These are phyloP conservation scores for Erythrolamprus reginae DNA, from an alignment of 2,113 vertebrate genomes.

Conservation along the genomic window DNA sequence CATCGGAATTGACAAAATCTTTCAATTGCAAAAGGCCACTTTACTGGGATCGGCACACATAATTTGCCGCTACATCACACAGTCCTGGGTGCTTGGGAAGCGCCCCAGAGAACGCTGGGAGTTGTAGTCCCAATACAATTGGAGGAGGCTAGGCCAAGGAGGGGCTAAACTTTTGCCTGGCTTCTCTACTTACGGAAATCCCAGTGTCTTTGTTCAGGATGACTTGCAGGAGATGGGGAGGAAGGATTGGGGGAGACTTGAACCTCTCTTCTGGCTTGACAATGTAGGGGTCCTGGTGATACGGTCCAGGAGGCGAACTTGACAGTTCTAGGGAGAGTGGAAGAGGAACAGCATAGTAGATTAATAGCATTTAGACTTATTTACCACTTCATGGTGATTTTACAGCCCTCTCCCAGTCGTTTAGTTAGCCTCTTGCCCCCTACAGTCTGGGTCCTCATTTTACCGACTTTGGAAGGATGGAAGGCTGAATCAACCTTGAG, in stretches of 20 bases:
- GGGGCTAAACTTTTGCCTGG: not conserved
- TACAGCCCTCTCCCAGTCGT: too few relatives aligned
- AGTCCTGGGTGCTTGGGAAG: too few relatives aligned
- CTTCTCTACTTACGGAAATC: conserved; percentile 83
- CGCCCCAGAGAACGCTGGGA: not conserved
- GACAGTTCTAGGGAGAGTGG: conserved; percentile 76
- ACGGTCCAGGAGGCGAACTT: conserved; percentile 92
- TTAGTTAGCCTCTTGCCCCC: too few relatives aligned
- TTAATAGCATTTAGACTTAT: too few relatives aligned
- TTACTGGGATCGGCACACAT: too few relatives aligned
- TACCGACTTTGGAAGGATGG: too few relatives aligned
- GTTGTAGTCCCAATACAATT: not conserved
- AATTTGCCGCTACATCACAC: too few relatives aligned
- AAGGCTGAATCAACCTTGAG: too few relatives aligned
- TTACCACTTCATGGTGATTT: too few relatives aligned
- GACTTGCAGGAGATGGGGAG: conserved; percentile 94
- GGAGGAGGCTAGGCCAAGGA: not conserved
- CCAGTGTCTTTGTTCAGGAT: conserved; percentile 98
- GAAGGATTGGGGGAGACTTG: conserved; percentile 88
- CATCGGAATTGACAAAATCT: too few relatives aligned
- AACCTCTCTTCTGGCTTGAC: conserved; percentile 84
- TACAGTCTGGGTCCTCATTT: too few relatives aligned
- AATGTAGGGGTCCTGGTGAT: conserved; percentile 87
- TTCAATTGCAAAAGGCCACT: too few relatives aligned
- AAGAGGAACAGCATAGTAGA: not conserved